phyloP scores from a whole-genome alignment of 2,113 vertebrate species.

The Megaceryle maxima region DNA sequence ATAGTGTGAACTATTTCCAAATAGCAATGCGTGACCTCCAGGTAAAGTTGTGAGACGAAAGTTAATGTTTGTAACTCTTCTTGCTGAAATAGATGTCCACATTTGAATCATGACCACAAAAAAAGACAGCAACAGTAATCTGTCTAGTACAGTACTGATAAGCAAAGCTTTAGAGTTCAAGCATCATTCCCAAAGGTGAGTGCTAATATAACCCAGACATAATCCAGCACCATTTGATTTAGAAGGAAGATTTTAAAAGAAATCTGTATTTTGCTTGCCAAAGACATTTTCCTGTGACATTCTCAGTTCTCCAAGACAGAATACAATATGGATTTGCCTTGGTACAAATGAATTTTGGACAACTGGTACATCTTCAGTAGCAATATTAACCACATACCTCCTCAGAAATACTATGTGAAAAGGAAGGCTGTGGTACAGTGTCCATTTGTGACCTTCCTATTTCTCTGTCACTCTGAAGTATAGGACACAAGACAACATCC shows the following conservation, averaged over 20 bases:
- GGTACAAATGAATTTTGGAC: not conserved
- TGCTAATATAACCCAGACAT: not conserved
- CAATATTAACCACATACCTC: not conserved
- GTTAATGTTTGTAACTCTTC: not conserved
- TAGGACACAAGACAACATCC: not conserved
- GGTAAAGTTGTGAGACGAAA: not conserved
- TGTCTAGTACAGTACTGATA: not conserved
- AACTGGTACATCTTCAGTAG: not conserved
- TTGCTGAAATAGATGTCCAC: not conserved
- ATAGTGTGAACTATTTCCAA: not conserved
- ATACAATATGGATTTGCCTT: not conserved
- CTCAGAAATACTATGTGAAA: not conserved
- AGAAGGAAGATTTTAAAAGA: not conserved
- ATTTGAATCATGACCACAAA: not conserved
- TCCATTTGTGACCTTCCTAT: not conserved
- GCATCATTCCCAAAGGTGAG: not conserved
- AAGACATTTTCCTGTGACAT: not conserved
- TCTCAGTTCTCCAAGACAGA: not conserved
- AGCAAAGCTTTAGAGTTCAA: not conserved
- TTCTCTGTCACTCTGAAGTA: not conserved
- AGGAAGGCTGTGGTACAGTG: not conserved
- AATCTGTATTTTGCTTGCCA: not conserved
- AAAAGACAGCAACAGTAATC: not conserved
- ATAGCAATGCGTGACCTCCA: fast-evolving
- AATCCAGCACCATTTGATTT: not conserved